Percentiles rank a stretch among this genome's conserved stretches.
Conservation (phyloP, 1,140 invertebrate genomes). For the Drosophila tani region DNA sequence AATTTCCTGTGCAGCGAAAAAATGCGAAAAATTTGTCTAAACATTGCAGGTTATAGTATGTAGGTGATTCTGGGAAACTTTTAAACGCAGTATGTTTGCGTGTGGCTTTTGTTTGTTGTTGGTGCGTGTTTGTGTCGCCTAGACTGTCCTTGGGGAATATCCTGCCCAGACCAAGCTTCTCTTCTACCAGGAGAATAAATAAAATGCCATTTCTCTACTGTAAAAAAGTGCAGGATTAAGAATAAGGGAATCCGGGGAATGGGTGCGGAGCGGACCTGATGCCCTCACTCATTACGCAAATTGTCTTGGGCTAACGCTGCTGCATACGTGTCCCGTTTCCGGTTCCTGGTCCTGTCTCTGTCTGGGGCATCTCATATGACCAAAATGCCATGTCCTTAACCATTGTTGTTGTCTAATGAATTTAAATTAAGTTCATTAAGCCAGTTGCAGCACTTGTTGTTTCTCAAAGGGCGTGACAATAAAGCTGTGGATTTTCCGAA, state of each 20-base stretch:
- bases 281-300: constrained; percentile 74
- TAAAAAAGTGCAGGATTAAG: constrained; percentile 8
- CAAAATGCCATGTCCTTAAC: constrained; percentile 37
- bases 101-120: constrained; percentile 12
- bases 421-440: constrained; percentile 80
- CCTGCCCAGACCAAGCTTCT: constrained; percentile 7
- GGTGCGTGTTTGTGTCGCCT: constrained; percentile 17
- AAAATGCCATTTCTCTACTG: constrained; percentile 17
- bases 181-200: constrained; percentile 22
- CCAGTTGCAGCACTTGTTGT: constrained; percentile 25
- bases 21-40: constrained; percentile 67
- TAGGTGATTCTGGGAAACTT: constrained; percentile 27
- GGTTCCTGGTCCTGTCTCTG: constrained; percentile 2
- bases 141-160: constrained; percentile 25
- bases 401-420: constrained; percentile 54
- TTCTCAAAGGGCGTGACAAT: constrained; percentile 1
- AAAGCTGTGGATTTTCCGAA: constrained; percentile 1
- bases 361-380: constrained; percentile 28
- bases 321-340: constrained; percentile 32
- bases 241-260: not conserved
- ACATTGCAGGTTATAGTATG: constrained; percentile 46
- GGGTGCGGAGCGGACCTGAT: constrained; percentile 6
- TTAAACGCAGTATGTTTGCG: constrained; percentile 13
- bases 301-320: constrained; percentile 63
- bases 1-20: constrained; percentile 36